phyloP scores from a whole-genome alignment of 2,113 vertebrate genomes.

The Nothobranchius furzeri region DNA sequence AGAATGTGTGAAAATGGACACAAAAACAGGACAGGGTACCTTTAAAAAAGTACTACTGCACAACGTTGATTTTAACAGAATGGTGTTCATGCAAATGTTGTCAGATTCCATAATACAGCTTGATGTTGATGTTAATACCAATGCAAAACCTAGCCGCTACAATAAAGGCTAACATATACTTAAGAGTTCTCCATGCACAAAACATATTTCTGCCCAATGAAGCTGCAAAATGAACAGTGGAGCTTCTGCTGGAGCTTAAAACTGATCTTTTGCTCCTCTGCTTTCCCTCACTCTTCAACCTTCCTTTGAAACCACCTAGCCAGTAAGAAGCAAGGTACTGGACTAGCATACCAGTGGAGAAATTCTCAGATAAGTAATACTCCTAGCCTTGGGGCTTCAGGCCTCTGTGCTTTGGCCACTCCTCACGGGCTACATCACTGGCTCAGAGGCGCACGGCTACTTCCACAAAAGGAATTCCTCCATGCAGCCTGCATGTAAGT shows the following conservation, averaged over 20 bases:
- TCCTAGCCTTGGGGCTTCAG: slow-evolving; percentile 69
- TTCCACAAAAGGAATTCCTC: slow-evolving; percentile 88
- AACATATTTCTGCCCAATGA: slow-evolving; percentile 62
- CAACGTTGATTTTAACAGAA: no score
- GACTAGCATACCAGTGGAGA: slow-evolving; percentile 75
- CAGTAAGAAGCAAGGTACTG: slow-evolving; percentile 46
- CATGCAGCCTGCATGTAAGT: slow-evolving; percentile 65
- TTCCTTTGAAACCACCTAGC: slow-evolving; percentile 49
- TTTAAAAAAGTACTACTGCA: no score
- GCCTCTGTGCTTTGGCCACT: slow-evolving; percentile 61
- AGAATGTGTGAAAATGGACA: no score
- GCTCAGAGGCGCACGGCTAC: slow-evolving; percentile 66
- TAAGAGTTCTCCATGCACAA: no score
- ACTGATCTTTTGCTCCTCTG: slow-evolving; percentile 3
- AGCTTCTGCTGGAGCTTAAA: slow-evolving; percentile 28
- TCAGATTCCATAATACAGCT: no score
- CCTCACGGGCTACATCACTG: slow-evolving; percentile 64
- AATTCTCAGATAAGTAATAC: slow-evolving; percentile 82
- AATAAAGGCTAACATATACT: no score
- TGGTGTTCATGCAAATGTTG: no score
- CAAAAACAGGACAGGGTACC: no score
- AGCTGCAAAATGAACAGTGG: slow-evolving; percentile 44
- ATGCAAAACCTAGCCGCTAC: slow-evolving; percentile 8
- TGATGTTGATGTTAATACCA: slow-evolving; percentile 16
- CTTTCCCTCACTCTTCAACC: slow-evolving; percentile 23